phyloP scores from a whole-genome alignment of 2,888 invertebrate genomes.

The Leptopilina myrica region DNA sequence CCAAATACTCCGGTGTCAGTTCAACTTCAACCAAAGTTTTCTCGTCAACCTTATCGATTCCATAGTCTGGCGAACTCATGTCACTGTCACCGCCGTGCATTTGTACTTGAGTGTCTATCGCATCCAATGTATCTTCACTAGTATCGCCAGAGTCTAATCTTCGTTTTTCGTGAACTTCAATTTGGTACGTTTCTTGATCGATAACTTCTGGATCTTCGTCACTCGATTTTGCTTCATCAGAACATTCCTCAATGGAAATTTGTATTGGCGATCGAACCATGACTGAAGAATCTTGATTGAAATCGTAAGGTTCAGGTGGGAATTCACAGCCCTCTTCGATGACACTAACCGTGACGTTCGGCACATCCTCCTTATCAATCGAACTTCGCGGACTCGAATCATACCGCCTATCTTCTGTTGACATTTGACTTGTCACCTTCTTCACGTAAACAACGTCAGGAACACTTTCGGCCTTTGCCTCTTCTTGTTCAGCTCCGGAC shows the following conservation, averaged over 20 bases:
- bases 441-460: constrained; percentile 28
- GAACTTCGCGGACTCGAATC: constrained; percentile 47
- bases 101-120: constrained; percentile 71
- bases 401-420: constrained; percentile 50
- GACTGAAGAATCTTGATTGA: constrained; percentile 56
- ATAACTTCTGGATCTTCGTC: constrained; percentile 60
- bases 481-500: constrained; percentile 65
- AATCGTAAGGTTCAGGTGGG: constrained; percentile 52
- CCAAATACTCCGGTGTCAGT: constrained; percentile 83
- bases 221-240: constrained; percentile 68
- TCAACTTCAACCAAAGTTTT: constrained; percentile 78
- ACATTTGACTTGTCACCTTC: constrained; percentile 29
- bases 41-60: constrained; percentile 72
- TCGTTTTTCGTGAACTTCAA: constrained; percentile 67
- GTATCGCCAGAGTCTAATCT: constrained; percentile 71
- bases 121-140: constrained; percentile 74
- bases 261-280: constrained; percentile 75
- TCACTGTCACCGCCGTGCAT: constrained; percentile 72
- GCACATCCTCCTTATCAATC: constrained; percentile 63
- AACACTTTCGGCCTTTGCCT: constrained; percentile 22
- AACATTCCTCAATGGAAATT: constrained; percentile 75
- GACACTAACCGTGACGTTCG: constrained; percentile 67
- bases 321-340: constrained; percentile 52
- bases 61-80: constrained; percentile 73
- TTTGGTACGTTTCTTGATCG: constrained; percentile 66